Conservation (phyloP, 2,888 invertebrate species). For the Polymixis flavicincta region DNA sequence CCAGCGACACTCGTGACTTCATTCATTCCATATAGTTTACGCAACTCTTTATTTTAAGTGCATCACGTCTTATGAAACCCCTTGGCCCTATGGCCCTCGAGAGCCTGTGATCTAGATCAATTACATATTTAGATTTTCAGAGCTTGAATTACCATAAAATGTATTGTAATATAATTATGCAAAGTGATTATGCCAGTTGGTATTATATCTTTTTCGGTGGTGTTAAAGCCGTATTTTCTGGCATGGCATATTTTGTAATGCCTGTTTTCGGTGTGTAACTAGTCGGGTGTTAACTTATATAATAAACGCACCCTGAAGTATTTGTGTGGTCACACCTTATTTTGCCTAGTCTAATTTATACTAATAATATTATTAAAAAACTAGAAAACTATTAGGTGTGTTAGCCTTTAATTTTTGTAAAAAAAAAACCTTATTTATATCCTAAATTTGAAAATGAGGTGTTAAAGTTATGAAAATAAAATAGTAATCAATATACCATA, state of each 20-base stretch:
- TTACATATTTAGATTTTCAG: conserved; percentile 52
- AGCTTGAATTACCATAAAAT: conserved; percentile 42
- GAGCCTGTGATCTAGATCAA: conserved; percentile 56
- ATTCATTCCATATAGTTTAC: conserved; percentile 61
- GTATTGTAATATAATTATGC: conserved; percentile 28
- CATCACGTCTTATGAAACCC: conserved; percentile 57
- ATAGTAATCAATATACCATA: conserved; percentile 39
- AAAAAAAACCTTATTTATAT: conserved; percentile 27
- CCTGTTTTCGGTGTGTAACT: conserved; percentile 57
- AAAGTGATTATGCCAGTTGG: conserved; percentile 33
- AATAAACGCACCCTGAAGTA: conserved; percentile 71
- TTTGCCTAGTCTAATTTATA: conserved; percentile 77
- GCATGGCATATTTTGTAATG: conserved; percentile 36
- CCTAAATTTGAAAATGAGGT: conserved; percentile 34
- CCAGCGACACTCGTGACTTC: conserved; percentile 50
- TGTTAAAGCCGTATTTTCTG: conserved; percentile 20
- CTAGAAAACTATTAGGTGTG: conserved; percentile 56
- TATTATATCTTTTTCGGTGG: conserved; percentile 19
- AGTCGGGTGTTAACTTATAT: conserved; percentile 62
- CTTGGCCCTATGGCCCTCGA: conserved; percentile 20
- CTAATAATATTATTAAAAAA: conserved; percentile 70
- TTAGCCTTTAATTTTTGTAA: conserved; percentile 44
- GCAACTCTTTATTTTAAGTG: conserved; percentile 60
- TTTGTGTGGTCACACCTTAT: conserved; percentile 74
- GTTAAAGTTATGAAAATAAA: conserved; percentile 50